These are phyloP conservation scores for Dicyrtoma fusca DNA, from an alignment of 2,888 invertebrate species.

Conservation along the genomic window DNA sequence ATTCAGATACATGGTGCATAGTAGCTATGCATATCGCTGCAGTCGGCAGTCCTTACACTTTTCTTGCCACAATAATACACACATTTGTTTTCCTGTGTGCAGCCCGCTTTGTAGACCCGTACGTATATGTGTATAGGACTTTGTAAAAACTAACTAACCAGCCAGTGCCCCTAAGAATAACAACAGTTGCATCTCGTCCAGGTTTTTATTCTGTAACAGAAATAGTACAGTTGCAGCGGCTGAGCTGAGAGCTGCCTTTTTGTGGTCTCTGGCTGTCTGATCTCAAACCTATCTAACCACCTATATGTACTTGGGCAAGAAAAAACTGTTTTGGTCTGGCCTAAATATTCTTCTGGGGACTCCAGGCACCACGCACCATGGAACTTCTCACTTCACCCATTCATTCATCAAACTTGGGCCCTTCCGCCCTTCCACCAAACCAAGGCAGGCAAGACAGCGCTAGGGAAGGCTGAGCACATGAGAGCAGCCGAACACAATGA, in stretches of 20 bases:
- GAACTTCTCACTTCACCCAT: constrained; percentile 26
- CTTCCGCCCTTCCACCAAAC: constrained; percentile 15
- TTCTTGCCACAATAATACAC: neutral
- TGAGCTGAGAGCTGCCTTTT: neutral
- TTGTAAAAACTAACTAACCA: too few species aligned
- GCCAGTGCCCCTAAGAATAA: too few species aligned
- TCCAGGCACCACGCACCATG: constrained; percentile 1
- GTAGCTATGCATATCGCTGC: too few species aligned
- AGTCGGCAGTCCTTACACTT: neutral
- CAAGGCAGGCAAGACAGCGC: too few species aligned
- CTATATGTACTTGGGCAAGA: too few species aligned
- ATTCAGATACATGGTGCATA: too few species aligned
- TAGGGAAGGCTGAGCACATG: too few species aligned
- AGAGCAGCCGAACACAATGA: neutral
- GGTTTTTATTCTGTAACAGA: neutral
- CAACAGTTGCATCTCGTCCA: too few species aligned
- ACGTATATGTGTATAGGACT: too few species aligned
- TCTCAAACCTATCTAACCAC: too few species aligned
- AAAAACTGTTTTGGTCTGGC: constrained; percentile 12
- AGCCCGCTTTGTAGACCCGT: neutral
- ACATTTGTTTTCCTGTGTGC: neutral
- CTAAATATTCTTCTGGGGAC: constrained; percentile 19
- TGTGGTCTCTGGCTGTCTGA: neutral
- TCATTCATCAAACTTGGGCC: constrained; percentile 17
- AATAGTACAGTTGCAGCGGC: too few species aligned